Evolutionary conservation across 2,888 invertebrate genomes (phyloP).

Genomic region (Cactoblastis cactorum): DNA sequence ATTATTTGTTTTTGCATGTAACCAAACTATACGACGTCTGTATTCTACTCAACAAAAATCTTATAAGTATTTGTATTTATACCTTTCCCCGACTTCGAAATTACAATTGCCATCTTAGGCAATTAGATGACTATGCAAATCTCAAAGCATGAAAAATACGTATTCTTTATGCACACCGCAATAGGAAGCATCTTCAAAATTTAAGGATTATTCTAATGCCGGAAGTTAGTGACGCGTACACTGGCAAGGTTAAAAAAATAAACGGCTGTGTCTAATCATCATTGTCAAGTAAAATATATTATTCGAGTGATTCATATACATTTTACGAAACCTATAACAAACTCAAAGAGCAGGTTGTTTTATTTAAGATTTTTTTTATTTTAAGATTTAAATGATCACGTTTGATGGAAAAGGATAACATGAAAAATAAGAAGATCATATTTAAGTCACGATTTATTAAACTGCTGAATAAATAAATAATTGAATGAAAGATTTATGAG

Average conservation of each 20-base stretch:
- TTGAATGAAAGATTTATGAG: too few relatives aligned
- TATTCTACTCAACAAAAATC: too few relatives aligned
- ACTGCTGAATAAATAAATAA: too few relatives aligned
- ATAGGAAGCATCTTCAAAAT: background rate
- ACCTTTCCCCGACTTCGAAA: background rate
- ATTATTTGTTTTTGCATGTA: too few relatives aligned
- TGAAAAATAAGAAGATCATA: too few relatives aligned
- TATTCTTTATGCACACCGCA: background rate
- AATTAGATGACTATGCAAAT: background rate
- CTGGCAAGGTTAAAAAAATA: background rate
- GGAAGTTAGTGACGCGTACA: conserved; percentile 3
- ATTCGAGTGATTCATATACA: background rate
- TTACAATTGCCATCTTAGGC: background rate
- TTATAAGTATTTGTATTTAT: background rate
- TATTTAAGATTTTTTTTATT: too few relatives aligned
- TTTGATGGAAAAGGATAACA: too few relatives aligned
- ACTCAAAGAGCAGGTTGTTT: too few relatives aligned
- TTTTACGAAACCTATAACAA: background rate
- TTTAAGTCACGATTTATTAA: too few relatives aligned
- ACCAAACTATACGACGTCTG: too few relatives aligned
- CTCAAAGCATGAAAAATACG: background rate
- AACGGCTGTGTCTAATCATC: background rate
- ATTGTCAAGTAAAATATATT: background rate
- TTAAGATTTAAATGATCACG: too few relatives aligned
- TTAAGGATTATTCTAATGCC: background rate